Evolutionary conservation across 2,888 invertebrate genomes (phyloP).

Genomic region (Hydraecia micacea): DNA sequence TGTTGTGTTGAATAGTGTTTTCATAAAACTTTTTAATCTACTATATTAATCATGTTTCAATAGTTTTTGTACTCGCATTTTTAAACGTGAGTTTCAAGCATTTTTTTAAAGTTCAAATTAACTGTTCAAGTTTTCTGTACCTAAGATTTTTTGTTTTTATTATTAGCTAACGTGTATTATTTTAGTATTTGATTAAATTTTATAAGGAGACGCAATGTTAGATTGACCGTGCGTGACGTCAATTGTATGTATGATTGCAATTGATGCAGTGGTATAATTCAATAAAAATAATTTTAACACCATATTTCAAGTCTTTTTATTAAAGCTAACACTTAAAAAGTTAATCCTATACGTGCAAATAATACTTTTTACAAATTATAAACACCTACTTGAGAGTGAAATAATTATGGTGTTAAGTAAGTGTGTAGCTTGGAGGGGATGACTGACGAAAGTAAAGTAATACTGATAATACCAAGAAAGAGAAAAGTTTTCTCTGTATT

Average conservation of each 20-base stretch:
- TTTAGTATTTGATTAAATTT: constrained; percentile 22
- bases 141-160: constrained; percentile 3
- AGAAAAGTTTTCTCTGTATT: constrained; percentile 23
- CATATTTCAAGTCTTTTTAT: constrained; percentile 72
- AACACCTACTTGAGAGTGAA: constrained; percentile 62
- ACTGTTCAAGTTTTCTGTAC: constrained; percentile 24
- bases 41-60: constrained; percentile 29
- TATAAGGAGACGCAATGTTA: not conserved
- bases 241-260: constrained; percentile 13
- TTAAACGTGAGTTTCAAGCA: not conserved
- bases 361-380: constrained; percentile 84
- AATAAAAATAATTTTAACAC: constrained; percentile 63
- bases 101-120: constrained; percentile 10
- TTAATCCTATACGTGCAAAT: constrained; percentile 86
- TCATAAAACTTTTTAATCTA: constrained; percentile 6
- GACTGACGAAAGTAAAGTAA: constrained; percentile 71
- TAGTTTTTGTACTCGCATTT: constrained; percentile 21
- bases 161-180: constrained; percentile 6
- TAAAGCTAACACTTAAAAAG: constrained; percentile 82
- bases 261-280: constrained; percentile 22
- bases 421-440: constrained; percentile 66
- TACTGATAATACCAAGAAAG: constrained; percentile 47
- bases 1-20: constrained; percentile 16
- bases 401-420: constrained; percentile 64
- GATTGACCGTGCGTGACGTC: not conserved